Conservation (phyloP, 2,113 vertebrate genomes). For the Percopsis transmontana region DNA sequence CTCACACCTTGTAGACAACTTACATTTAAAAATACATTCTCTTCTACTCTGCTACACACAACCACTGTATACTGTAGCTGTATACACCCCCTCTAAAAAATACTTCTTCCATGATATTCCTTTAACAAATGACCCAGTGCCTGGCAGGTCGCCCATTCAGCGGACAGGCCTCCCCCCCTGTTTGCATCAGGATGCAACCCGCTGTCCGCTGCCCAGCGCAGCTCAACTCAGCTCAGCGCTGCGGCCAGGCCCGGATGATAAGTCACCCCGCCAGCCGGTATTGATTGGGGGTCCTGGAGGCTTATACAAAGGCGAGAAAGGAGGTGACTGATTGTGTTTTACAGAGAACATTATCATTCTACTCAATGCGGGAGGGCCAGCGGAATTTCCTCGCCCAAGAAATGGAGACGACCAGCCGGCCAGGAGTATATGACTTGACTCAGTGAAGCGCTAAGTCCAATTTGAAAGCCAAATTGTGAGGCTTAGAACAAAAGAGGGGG, state of each 20-base stretch:
- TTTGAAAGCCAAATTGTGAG: slow-evolving; percentile 77
- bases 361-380: slow-evolving; percentile 68
- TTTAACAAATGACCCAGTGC: slow-evolving; percentile 47
- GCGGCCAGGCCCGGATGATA: slow-evolving; percentile 65
- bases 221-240: slow-evolving; percentile 22
- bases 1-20: neutral
- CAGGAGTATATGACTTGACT: slow-evolving; percentile 72
- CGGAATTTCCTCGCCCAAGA: slow-evolving; percentile 68
- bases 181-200: slow-evolving; percentile 69
- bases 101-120: no score
- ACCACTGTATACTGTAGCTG: neutral
- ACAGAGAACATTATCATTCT: slow-evolving; percentile 83
- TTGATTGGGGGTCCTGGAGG: slow-evolving; percentile 78
- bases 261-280: slow-evolving; percentile 77
- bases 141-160: slow-evolving; percentile 24
- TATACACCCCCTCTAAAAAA: no score
- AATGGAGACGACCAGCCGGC: slow-evolving; percentile 72
- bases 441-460: slow-evolving; percentile 74
- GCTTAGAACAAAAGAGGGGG: slow-evolving; percentile 59
- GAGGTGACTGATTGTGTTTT: slow-evolving; percentile 82
- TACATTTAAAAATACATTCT: neutral
- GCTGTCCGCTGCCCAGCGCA: slow-evolving; percentile 2
- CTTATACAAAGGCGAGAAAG: slow-evolving; percentile 76
- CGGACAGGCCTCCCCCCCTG: slow-evolving; percentile 45
- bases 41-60: neutral